Percentiles rank a stretch among this genome's conserved stretches.
These are phyloP conservation scores for Drosophila imparisetae DNA, from an alignment of 2,888 invertebrate genomes.

Conservation along the genomic window DNA sequence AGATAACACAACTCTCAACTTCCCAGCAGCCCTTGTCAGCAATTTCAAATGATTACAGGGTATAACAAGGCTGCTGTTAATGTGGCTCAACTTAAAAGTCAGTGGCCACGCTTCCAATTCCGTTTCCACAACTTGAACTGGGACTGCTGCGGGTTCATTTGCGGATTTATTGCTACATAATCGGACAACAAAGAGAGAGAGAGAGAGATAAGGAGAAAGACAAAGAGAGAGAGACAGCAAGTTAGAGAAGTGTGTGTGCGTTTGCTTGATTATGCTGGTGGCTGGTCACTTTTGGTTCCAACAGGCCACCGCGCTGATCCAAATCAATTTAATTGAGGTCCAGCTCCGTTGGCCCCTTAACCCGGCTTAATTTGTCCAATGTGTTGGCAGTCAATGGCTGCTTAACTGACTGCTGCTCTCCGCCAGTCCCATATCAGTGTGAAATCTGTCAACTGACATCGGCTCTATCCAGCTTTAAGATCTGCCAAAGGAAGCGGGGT, in stretches of 20 bases:
- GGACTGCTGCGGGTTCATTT: slow-evolving; percentile 71
- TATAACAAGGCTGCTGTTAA: slow-evolving; percentile 22
- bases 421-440: slow-evolving; percentile 36
- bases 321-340: slow-evolving; percentile 79
- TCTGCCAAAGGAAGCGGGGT: slow-evolving; percentile 47
- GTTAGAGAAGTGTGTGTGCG: slow-evolving; percentile 5
- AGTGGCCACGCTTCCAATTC: slow-evolving; percentile 55
- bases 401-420: slow-evolving; percentile 14
- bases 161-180: slow-evolving; percentile 72
- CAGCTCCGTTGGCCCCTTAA: slow-evolving; percentile 57
- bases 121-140: slow-evolving; percentile 23
- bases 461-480: slow-evolving; percentile 23
- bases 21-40: background rate
- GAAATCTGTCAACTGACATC: slow-evolving; percentile 46
- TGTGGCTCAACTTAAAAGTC: slow-evolving; percentile 56
- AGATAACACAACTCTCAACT: background rate
- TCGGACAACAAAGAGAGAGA: slow-evolving; percentile 38
- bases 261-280: slow-evolving; percentile 51
- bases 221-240: slow-evolving; percentile 7
- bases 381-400: slow-evolving; percentile 48
- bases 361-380: slow-evolving; percentile 66
- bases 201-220: background rate
- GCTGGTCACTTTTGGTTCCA: slow-evolving; percentile 38
- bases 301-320: slow-evolving; percentile 55
- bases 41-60: slow-evolving; percentile 4